Evolutionary conservation across 2,888 invertebrate species (phyloP).

Genomic region (Osedax frankpressi): DNA sequence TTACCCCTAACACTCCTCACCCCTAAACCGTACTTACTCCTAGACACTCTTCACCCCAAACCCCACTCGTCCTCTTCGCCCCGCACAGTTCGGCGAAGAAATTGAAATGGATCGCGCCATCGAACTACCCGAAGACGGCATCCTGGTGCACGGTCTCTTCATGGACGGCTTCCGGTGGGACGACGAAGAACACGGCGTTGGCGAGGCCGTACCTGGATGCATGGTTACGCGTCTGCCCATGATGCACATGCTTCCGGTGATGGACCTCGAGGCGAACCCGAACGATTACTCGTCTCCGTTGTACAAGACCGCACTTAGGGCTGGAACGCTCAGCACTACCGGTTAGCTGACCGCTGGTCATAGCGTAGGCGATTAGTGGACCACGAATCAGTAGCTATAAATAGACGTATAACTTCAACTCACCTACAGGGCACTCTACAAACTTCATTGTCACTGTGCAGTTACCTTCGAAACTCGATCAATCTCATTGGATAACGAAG

Average conservation of each 20-base stretch:
- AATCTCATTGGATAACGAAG: constrained; percentile 73
- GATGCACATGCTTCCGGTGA: constrained; percentile 52
- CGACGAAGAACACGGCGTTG: constrained; percentile 33
- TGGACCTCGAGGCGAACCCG: constrained; percentile 48
- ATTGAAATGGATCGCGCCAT: constrained; percentile 23
- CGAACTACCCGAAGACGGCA: constrained; percentile 40
- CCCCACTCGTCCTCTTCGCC: not conserved
- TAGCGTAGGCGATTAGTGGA: too few species aligned
- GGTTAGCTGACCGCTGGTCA: too few species aligned
- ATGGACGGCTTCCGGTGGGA: constrained; percentile 47
- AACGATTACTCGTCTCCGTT: constrained; percentile 42
- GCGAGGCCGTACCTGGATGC: constrained; percentile 53
- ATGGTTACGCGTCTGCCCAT: constrained; percentile 62
- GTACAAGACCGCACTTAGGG: constrained; percentile 45
- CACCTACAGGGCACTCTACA: constrained; percentile 44
- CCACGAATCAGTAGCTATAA: too few species aligned
- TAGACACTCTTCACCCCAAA: too few species aligned
- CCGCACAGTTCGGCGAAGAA: constrained; percentile 32
- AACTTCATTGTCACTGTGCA: constrained; percentile 46
- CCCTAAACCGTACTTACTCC: too few species aligned
- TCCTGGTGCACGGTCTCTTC: constrained; percentile 46
- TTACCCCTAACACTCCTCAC: too few species aligned
- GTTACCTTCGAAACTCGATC: constrained; percentile 50
- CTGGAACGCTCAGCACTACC: constrained; percentile 48
- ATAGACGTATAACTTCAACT: constrained; percentile 2